Evolutionary conservation across 2,113 vertebrate genomes (phyloP).

Genomic region (Rynchops niger): DNA sequence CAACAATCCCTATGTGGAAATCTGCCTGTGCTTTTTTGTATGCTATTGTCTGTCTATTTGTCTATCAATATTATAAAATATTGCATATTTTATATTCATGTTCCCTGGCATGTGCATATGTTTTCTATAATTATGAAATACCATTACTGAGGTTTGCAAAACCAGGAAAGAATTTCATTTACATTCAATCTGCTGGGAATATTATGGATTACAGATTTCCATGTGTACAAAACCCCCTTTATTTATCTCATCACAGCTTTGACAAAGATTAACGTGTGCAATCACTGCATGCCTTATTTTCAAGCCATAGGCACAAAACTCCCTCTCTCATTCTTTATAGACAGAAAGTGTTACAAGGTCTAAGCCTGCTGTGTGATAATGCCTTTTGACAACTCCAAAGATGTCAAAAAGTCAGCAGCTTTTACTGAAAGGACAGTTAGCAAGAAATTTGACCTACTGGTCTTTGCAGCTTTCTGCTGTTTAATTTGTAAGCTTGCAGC

Average conservation of each 20-base stretch:
- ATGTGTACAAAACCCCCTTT: neutral
- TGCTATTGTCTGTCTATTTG: neutral
- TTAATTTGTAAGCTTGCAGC: neutral
- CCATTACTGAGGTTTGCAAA: neutral
- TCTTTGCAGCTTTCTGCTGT: conserved; percentile 15
- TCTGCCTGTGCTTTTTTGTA: neutral
- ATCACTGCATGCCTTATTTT: neutral
- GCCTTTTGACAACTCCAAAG: conserved; percentile 41
- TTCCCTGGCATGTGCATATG: neutral
- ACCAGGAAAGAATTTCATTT: neutral
- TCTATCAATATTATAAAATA: neutral
- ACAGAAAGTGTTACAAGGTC: conserved; percentile 5
- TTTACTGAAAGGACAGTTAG: conserved; percentile 26
- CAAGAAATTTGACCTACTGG: neutral
- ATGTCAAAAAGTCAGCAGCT: neutral
- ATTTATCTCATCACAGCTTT: neutral
- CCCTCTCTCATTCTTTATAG: neutral
- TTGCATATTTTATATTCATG: neutral
- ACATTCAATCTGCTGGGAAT: neutral
- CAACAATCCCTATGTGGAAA: neutral
- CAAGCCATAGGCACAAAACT: conserved; percentile 24
- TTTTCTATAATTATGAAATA: neutral
- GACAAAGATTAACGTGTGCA: conserved; percentile 14
- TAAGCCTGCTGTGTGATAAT: conserved; percentile 18
- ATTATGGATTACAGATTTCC: neutral